A percentile compares a stretch with the other conserved stretches of the same genome.
Conservation (phyloP, 2,888 invertebrate genomes). For the Phortica okadai region DNA sequence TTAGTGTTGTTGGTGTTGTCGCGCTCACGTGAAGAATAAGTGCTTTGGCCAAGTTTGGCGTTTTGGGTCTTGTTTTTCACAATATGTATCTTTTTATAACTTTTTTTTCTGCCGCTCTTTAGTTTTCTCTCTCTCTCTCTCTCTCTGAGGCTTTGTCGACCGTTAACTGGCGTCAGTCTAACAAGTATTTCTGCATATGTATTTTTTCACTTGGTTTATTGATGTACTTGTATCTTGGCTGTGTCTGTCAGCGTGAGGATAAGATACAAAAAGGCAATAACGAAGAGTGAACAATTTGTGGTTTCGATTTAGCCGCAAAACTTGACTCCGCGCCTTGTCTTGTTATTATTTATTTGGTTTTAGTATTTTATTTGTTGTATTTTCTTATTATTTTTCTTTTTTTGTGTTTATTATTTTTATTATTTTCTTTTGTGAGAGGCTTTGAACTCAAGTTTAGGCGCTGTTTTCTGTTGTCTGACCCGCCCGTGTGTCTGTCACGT, state of each 20-base stretch:
- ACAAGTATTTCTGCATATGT: neutral
- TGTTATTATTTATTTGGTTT: neutral
- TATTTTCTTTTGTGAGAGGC: constrained; percentile 2
- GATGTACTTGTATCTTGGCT: neutral
- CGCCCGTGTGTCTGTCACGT: neutral
- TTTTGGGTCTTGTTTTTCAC: constrained; percentile 3
- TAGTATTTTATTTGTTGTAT: neutral
- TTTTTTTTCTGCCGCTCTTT: neutral
- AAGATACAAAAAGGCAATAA: neutral
- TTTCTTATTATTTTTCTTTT: neutral
- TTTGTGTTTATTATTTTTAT: neutral
- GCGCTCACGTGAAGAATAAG: constrained; percentile 18
- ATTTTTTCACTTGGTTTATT: neutral
- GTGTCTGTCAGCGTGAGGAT: neutral
- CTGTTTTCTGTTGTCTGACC: neutral
- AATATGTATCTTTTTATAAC: neutral
- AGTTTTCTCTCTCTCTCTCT: neutral
- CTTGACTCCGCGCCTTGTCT: neutral
- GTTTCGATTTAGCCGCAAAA: constrained; percentile 5
- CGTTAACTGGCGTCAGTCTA: neutral
- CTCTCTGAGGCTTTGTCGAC: neutral
- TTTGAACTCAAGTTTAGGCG: neutral
- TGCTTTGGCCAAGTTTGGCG: constrained; percentile 22
- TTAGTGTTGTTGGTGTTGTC: neutral
- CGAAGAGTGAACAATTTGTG: neutral